Conservation (phyloP, 2,797 vertebrate genomes). For the Pseudochirops cupreus region DNA sequence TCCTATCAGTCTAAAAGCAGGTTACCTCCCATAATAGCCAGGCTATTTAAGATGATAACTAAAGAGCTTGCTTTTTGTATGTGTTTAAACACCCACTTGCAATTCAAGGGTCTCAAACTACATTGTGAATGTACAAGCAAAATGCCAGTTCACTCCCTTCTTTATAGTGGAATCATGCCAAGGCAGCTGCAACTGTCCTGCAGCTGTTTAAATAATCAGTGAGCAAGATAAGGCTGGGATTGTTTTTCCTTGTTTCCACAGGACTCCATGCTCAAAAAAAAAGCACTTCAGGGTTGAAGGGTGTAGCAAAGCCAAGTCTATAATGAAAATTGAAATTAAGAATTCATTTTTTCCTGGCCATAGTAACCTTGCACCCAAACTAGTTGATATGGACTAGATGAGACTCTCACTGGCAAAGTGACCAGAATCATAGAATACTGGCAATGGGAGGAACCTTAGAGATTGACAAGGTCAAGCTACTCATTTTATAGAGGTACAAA, state of each 20-base stretch:
- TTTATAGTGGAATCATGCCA: slow-evolving; percentile 59
- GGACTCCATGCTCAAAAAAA: slow-evolving; percentile 71
- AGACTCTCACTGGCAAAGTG: neutral
- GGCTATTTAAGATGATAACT: slow-evolving; percentile 30
- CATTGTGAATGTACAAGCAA: neutral
- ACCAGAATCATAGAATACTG: neutral
- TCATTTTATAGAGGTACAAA: neutral
- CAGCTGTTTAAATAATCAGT: slow-evolving; percentile 77
- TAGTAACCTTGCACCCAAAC: slow-evolving; percentile 57
- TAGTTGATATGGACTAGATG: neutral
- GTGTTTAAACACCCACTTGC: slow-evolving; percentile 8
- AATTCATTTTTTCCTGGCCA: slow-evolving; percentile 44
- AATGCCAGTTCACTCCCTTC: slow-evolving; percentile 49
- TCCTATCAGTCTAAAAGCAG: slow-evolving; percentile 20
- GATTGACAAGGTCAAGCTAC: neutral
- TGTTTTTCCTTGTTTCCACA: slow-evolving; percentile 68
- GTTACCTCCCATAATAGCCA: slow-evolving; percentile 25
- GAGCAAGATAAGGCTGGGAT: slow-evolving; percentile 44
- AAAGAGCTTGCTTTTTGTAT: neutral
- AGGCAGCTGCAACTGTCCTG: slow-evolving; percentile 60
- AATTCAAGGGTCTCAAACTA: slow-evolving; percentile 4
- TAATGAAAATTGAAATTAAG: slow-evolving; percentile 64
- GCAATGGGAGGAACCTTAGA: neutral
- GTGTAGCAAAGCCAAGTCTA: slow-evolving; percentile 49
- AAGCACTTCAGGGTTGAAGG: slow-evolving; percentile 37